phyloP scores from a whole-genome alignment of 2,797 vertebrate species.

The Phyllotis vaccarum region DNA sequence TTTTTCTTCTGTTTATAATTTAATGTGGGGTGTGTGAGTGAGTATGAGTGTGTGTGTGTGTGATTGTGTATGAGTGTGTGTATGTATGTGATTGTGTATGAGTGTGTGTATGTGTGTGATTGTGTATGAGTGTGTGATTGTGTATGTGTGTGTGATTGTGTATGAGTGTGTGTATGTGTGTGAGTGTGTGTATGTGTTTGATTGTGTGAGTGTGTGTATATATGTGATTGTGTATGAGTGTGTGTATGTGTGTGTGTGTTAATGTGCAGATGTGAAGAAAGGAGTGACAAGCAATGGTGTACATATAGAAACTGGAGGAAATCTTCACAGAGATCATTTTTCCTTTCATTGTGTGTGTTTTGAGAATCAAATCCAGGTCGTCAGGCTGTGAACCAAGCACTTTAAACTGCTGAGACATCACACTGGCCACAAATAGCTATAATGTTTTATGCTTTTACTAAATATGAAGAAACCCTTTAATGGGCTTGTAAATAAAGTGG shows the following conservation, averaged over 20 bases:
- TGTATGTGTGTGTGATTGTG: too few relatives aligned
- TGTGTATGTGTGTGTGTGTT: neutral
- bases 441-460: neutral
- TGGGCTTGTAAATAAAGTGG: neutral
- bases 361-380: neutral
- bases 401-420: neutral
- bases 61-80: too few relatives aligned
- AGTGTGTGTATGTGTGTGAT: too few relatives aligned
- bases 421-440: neutral
- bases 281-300: neutral
- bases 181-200: too few relatives aligned
- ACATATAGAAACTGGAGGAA: neutral
- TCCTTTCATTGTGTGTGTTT: neutral
- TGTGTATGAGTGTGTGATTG: too few relatives aligned
- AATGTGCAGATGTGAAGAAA: too few relatives aligned
- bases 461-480: neutral
- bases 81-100: too few relatives aligned
- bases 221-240: neutral
- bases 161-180: too few relatives aligned
- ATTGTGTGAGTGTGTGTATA: too few relatives aligned
- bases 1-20: constrained; percentile 1
- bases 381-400: neutral
- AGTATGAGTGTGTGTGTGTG: neutral
- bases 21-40: neutral
- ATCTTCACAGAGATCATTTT: neutral